Evolutionary conservation across 2,113 vertebrate genomes (phyloP).

Genomic region (Neoarius graeffei): DNA sequence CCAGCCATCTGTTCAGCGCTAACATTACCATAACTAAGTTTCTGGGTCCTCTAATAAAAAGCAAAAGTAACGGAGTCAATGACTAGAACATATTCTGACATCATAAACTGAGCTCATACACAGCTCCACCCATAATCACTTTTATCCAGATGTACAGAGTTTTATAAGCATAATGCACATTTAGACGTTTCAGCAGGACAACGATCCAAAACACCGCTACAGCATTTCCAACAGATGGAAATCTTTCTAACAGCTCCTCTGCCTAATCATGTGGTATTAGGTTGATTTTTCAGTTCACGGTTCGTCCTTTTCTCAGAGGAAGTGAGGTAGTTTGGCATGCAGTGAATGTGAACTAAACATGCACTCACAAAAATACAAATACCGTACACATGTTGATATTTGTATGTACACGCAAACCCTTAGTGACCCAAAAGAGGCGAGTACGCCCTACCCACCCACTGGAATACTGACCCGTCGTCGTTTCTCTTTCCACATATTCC

Average conservation of each 20-base stretch:
- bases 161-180: not conserved
- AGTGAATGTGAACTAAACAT: not conserved
- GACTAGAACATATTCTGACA: not conserved
- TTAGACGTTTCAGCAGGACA: not conserved
- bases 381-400: not conserved
- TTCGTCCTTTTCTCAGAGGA: slow-evolving; percentile 26
- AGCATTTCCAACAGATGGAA: not conserved
- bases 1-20: too few species aligned
- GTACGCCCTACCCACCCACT: not conserved
- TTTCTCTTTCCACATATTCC: not conserved
- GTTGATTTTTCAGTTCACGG: not conserved
- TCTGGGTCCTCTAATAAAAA: too few species aligned
- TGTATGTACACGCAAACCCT: not conserved
- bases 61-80: too few species aligned
- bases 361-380: not conserved
- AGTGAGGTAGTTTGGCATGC: not conserved
- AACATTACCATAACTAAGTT: too few species aligned
- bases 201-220: not conserved
- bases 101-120: not conserved
- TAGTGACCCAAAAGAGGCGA: not conserved
- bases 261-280: not conserved
- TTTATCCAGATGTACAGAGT: not conserved
- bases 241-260: not conserved
- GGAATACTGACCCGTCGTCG: not conserved
- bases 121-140: too few species aligned